phyloP scores from a whole-genome alignment of 2,888 invertebrate genomes.

The Onchidella celtica region DNA sequence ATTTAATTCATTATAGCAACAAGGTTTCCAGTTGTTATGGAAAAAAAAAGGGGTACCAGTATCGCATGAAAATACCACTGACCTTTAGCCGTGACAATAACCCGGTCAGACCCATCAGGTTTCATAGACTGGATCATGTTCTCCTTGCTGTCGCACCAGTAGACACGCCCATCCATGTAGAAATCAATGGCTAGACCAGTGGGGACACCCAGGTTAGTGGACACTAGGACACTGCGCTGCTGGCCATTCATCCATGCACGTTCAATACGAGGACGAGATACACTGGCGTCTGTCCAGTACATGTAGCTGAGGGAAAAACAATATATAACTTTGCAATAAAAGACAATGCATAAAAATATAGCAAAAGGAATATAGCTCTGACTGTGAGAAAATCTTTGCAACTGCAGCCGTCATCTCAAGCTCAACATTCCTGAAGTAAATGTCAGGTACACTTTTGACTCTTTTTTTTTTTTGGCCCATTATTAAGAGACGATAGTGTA shows the following conservation, averaged over 20 bases:
- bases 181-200: conserved; percentile 94
- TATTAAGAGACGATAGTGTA: too few species aligned
- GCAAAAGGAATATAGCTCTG: too few species aligned
- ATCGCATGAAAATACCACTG: not conserved
- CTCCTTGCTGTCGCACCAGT: conserved; percentile 95
- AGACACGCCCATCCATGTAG: conserved; percentile 88
- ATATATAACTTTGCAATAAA: not conserved
- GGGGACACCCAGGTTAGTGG: conserved; percentile 87
- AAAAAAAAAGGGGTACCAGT: not conserved
- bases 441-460: too few species aligned
- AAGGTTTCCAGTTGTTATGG: not conserved
- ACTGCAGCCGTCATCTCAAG: too few species aligned
- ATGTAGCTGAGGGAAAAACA: conserved; percentile 84
- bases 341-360: too few species aligned
- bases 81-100: conserved; percentile 61
- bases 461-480: too few species aligned
- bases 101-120: conserved; percentile 75
- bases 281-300: conserved; percentile 97
- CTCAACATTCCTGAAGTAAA: too few species aligned
- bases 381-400: too few species aligned
- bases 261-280: conserved; percentile 92
- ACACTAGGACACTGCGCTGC: conserved; percentile 89
- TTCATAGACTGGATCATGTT: conserved; percentile 77
- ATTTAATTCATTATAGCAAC: too few species aligned
- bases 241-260: conserved; percentile 98